phyloP scores from a whole-genome alignment of 1,140 invertebrate genomes.

The Apocrypta bakeri region DNA sequence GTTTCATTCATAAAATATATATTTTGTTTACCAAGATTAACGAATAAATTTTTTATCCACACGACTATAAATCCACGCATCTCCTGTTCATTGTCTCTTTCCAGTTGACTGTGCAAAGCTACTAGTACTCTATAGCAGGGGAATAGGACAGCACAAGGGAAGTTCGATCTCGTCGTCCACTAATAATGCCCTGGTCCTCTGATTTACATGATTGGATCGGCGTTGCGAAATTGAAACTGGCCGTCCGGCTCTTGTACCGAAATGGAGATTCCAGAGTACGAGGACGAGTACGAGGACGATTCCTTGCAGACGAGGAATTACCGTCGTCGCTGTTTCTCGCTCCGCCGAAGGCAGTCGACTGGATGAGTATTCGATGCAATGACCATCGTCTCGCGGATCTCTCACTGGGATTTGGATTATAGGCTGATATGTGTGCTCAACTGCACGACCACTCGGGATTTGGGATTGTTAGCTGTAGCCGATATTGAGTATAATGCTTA shows the following conservation, averaged over 20 bases:
- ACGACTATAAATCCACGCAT: too few relatives aligned
- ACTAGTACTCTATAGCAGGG: background rate
- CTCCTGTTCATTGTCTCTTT: background rate
- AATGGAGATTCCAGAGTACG: constrained; percentile 54
- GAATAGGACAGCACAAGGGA: background rate
- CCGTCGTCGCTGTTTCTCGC: constrained; percentile 7
- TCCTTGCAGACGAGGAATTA: constrained; percentile 47
- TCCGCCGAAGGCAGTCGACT: background rate
- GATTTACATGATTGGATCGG: constrained; percentile 75
- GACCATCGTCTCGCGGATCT: background rate
- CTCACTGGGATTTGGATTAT: constrained; percentile 32
- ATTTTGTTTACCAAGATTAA: too few relatives aligned
- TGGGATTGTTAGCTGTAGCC: background rate
- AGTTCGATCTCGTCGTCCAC: constrained; percentile 66
- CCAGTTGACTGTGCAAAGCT: background rate
- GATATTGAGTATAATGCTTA: background rate
- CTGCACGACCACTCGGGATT: background rate
- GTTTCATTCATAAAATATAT: too few relatives aligned
- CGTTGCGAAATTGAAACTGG: constrained; percentile 74
- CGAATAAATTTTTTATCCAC: too few relatives aligned
- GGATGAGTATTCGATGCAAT: background rate
- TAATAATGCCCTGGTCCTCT: constrained; percentile 71
- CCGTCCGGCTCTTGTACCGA: constrained; percentile 57
- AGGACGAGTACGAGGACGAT: background rate
- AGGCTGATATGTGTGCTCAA: background rate